Evolutionary conservation across 2,113 vertebrate genomes (phyloP).

Genomic region (Heterocephalus glaber): DNA sequence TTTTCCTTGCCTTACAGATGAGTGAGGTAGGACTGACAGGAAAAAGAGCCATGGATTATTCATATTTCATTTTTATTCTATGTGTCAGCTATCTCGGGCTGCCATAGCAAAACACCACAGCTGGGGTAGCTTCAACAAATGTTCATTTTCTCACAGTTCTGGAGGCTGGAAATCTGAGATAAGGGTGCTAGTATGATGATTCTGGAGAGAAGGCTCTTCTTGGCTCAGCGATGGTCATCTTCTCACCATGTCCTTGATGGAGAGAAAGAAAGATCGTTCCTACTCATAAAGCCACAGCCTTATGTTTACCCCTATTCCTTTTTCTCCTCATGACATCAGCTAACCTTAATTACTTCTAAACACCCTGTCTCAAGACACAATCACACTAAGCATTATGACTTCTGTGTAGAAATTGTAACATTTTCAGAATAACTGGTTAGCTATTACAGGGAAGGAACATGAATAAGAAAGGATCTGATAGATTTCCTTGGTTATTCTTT

Average conservation of each 20-base stretch:
- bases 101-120: background rate
- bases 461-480: background rate
- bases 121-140: background rate
- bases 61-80: background rate
- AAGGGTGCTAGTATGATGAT: background rate
- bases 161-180: background rate
- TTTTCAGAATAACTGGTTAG: background rate
- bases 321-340: background rate
- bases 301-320: background rate
- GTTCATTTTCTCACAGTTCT: background rate
- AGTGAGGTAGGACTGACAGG: background rate
- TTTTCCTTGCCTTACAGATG: background rate
- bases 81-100: background rate
- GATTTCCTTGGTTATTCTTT: background rate
- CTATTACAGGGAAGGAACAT: background rate
- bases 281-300: background rate
- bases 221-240: background rate
- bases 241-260: background rate
- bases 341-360: background rate
- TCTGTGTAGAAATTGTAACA: no score
- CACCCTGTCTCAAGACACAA: background rate
- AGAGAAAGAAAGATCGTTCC: background rate
- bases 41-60: background rate
- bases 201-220: background rate
- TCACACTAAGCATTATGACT: background rate